Evolutionary conservation across 2,888 invertebrate species (phyloP).

Genomic region (Itoplectis maculator): DNA sequence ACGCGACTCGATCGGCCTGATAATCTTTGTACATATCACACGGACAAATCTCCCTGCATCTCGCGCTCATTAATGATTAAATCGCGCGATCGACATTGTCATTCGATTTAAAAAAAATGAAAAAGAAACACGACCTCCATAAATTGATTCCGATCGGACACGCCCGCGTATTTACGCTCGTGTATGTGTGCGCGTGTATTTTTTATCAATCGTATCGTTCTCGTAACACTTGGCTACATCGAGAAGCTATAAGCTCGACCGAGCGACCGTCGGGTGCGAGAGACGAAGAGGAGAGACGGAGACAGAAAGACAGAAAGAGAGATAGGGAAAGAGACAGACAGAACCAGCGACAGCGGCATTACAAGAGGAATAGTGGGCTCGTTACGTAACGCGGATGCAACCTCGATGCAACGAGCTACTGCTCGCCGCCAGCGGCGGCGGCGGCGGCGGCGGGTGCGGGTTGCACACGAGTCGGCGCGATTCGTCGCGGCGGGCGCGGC

Average conservation of each 20-base stretch:
- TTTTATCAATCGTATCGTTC: slow-evolving; percentile 14
- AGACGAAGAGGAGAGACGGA: slow-evolving; percentile 12
- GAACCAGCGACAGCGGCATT: slow-evolving; percentile 38
- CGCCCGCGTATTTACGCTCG: too few species aligned
- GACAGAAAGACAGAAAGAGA: too few species aligned
- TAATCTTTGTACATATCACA: not conserved
- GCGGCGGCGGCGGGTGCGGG: slow-evolving; percentile 34
- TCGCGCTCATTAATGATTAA: not conserved
- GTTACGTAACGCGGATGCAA: slow-evolving; percentile 66
- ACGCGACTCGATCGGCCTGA: too few species aligned
- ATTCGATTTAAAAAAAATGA: too few species aligned
- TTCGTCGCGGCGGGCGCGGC: slow-evolving; percentile 55
- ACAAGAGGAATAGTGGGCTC: slow-evolving; percentile 36
- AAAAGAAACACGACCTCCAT: not conserved
- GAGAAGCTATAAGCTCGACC: slow-evolving; percentile 8
- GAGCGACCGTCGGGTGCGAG: slow-evolving; percentile 35
- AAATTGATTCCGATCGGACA: slow-evolving; percentile 4
- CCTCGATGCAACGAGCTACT: slow-evolving; percentile 63
- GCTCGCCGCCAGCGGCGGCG: too few species aligned
- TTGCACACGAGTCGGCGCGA: slow-evolving; percentile 48
- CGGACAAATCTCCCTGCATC: not conserved
- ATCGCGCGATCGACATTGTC: not conserved
- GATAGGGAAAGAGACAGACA: too few species aligned
- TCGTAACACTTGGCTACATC: not conserved
- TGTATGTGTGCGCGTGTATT: too few species aligned